Evolutionary conservation across 2,797 vertebrate genomes (phyloP).

Genomic region (Antennarius maculatus): DNA sequence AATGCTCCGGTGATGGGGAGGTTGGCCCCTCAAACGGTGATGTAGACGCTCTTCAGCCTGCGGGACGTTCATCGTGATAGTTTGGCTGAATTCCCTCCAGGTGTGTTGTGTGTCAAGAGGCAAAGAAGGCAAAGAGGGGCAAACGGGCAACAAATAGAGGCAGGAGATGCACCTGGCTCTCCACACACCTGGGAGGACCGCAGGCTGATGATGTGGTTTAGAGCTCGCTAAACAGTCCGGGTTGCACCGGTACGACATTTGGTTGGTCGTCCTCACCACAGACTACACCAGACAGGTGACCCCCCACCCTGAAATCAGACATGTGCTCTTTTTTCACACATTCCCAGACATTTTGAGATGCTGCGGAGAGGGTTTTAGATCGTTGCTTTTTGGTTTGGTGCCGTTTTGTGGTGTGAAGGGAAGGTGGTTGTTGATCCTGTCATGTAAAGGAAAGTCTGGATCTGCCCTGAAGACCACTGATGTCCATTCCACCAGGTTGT

Average conservation of each 20-base stretch:
- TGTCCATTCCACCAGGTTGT: too few species aligned
- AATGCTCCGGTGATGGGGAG: slow-evolving; percentile 48
- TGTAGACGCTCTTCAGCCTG: slow-evolving; percentile 44
- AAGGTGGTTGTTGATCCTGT: too few species aligned
- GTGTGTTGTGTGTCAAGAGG: slow-evolving; percentile 40
- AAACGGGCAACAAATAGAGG: slow-evolving; percentile 14
- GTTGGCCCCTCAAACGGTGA: slow-evolving; percentile 40
- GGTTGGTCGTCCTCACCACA: slow-evolving; percentile 37
- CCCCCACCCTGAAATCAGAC: background rate
- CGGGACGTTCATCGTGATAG: slow-evolving; percentile 29
- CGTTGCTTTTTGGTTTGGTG: too few species aligned
- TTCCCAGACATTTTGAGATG: slow-evolving; percentile 18
- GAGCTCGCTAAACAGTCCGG: slow-evolving; percentile 39
- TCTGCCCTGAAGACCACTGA: too few species aligned
- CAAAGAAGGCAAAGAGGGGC: slow-evolving; percentile 22
- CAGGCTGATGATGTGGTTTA: slow-evolving; percentile 52
- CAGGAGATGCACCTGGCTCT: slow-evolving; percentile 58
- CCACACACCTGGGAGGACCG: slow-evolving; percentile 52
- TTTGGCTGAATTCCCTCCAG: slow-evolving; percentile 51
- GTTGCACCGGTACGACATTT: slow-evolving; percentile 28
- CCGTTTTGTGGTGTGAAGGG: too few species aligned
- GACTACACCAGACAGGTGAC: slow-evolving; percentile 23
- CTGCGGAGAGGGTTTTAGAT: background rate
- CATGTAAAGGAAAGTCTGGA: too few species aligned
- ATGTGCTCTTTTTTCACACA: background rate